These are phyloP conservation scores for Piliocolobus tephrosceles DNA, from an alignment of 2,113 vertebrate species.

Conservation along the genomic window DNA sequence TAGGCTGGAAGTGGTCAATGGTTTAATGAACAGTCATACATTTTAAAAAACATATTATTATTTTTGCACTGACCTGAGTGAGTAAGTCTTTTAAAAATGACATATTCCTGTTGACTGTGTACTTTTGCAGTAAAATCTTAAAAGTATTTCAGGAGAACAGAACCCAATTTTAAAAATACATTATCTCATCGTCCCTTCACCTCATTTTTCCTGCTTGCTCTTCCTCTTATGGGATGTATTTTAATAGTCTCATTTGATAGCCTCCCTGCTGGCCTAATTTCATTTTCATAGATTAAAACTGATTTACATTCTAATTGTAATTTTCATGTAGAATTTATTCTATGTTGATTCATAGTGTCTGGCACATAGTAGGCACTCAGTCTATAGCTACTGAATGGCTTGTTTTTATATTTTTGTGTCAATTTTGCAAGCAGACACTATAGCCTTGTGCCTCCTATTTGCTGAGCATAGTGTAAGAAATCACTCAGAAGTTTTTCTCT, in stretches of 20 bases:
- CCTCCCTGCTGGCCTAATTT: slow-evolving; percentile 74
- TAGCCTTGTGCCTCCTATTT: background rate
- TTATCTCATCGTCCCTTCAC: slow-evolving; percentile 59
- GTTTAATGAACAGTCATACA: slow-evolving; percentile 78
- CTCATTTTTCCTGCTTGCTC: slow-evolving; percentile 63
- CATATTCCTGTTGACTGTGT: slow-evolving; percentile 72
- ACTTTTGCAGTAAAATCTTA: slow-evolving; percentile 71
- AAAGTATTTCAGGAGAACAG: slow-evolving; percentile 68
- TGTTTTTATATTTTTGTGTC: background rate
- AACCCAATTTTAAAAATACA: slow-evolving; percentile 70
- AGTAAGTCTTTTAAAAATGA: slow-evolving; percentile 68
- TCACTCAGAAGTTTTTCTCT: background rate
- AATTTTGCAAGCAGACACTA: background rate
- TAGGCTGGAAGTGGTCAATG: slow-evolving; percentile 80
- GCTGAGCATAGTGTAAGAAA: background rate
- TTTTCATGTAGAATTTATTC: slow-evolving; percentile 54
- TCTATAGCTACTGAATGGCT: background rate
- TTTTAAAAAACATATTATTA: slow-evolving; percentile 78
- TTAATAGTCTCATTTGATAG: slow-evolving; percentile 72
- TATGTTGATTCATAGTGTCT: slow-evolving; percentile 27
- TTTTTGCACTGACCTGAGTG: slow-evolving; percentile 75
- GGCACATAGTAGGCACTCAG: slow-evolving; percentile 56
- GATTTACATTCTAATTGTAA: slow-evolving; percentile 68
- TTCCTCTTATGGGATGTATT: slow-evolving; percentile 67
- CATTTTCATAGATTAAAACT: slow-evolving; percentile 73